Conservation (phyloP, 2,113 vertebrate genomes). For the Apteryx owenii region DNA sequence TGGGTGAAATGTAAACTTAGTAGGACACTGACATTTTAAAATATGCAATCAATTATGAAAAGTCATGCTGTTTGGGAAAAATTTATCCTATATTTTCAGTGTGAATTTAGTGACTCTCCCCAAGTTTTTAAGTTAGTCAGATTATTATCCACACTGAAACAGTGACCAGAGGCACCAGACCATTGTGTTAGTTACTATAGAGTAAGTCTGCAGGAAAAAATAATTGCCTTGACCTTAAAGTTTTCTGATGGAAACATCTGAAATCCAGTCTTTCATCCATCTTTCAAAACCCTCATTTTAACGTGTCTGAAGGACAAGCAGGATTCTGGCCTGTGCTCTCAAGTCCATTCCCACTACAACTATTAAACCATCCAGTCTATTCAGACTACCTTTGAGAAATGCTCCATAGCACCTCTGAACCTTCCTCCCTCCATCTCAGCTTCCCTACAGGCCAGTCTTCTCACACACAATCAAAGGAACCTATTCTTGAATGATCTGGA, state of each 20-base stretch:
- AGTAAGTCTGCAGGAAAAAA: neutral
- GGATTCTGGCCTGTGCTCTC: neutral
- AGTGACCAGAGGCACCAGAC: neutral
- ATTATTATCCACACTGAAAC: constrained; percentile 18
- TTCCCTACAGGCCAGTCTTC: neutral
- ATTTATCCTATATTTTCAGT: neutral
- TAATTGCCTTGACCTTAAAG: constrained; percentile 49
- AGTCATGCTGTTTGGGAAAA: constrained; percentile 49
- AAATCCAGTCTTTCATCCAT: neutral
- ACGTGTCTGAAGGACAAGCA: neutral
- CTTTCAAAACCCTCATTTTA: neutral
- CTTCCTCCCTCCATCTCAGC: neutral
- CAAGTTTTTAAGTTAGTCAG: constrained; percentile 51
- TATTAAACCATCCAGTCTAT: neutral
- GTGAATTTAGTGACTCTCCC: neutral
- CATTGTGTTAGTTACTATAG: constrained; percentile 15
- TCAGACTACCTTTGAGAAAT: neutral
- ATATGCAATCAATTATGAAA: constrained; percentile 59
- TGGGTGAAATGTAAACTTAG: constrained; percentile 2
- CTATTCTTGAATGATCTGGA: neutral
- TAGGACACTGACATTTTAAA: constrained; percentile 53
- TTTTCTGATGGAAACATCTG: neutral
- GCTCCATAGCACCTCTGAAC: neutral
- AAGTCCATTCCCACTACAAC: neutral
- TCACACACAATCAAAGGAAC: neutral